Percentiles rank a stretch among this genome's conserved stretches.
Evolutionary conservation across 1,140 invertebrate species (phyloP).

Genomic region (Pissodes strobi): DNA sequence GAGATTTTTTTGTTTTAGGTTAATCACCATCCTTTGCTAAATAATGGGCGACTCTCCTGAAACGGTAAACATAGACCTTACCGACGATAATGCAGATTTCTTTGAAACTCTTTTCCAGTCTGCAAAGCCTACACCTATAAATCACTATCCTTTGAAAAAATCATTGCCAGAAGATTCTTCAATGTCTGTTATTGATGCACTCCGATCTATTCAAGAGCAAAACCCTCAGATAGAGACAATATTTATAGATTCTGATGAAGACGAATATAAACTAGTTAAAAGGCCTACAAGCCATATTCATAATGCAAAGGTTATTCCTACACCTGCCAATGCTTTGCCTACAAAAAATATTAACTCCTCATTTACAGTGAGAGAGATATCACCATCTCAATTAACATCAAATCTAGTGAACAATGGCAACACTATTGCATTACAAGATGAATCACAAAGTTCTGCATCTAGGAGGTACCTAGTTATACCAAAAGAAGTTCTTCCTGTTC

Average conservation of each 20-base stretch:
- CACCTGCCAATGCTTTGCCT: too few relatives aligned
- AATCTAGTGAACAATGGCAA: neutral
- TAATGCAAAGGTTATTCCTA: too few relatives aligned
- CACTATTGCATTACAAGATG: conserved; percentile 6
- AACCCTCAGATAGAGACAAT: conserved; percentile 21
- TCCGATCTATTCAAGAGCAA: conserved; percentile 6
- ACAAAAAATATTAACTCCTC: neutral
- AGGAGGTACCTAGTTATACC: conserved; percentile 17
- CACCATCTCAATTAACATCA: neutral
- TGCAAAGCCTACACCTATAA: neutral
- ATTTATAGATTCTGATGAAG: conserved; percentile 14
- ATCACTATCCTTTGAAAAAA: neutral
- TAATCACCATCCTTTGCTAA: neutral
- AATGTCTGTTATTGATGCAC: neutral
- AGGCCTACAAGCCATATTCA: neutral
- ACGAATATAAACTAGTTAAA: neutral
- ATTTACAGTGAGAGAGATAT: neutral
- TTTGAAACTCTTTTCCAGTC: neutral
- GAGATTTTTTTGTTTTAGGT: too few relatives aligned
- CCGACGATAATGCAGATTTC: neutral
- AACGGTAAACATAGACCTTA: neutral
- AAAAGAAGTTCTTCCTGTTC: conserved; percentile 6
- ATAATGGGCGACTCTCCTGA: neutral
- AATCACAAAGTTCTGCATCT: neutral
- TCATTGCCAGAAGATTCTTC: neutral